Percentiles rank a stretch among this genome's conserved stretches.
These are phyloP conservation scores for Caenorhabditis latens DNA, from an alignment of 1,140 invertebrate genomes.

Conservation along the genomic window DNA sequence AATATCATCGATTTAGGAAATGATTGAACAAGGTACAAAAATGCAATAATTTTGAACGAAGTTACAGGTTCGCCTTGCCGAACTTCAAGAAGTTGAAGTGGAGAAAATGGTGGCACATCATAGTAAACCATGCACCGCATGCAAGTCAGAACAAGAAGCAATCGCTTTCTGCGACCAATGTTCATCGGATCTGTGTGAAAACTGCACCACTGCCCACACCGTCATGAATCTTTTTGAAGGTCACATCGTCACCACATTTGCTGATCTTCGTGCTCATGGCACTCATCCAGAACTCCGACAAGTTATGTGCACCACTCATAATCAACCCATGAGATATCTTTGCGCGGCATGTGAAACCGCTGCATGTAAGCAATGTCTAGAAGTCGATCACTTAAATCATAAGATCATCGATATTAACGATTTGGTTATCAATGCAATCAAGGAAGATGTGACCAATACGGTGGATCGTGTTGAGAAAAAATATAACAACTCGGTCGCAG, in stretches of 20 bases:
- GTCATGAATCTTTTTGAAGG: slow-evolving; percentile 82
- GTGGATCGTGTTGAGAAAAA: slow-evolving; percentile 44
- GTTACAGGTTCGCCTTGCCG: slow-evolving; percentile 53
- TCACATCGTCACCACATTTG: slow-evolving; percentile 64
- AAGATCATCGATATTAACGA: slow-evolving; percentile 62
- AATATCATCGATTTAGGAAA: too few relatives aligned
- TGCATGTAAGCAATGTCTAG: slow-evolving; percentile 60
- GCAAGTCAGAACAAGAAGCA: slow-evolving; percentile 82
- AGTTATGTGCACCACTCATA: slow-evolving; percentile 57
- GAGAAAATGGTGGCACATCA: slow-evolving; percentile 55
- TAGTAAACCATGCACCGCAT: slow-evolving; percentile 67
- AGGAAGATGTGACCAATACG: slow-evolving; percentile 42
- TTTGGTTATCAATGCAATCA: slow-evolving; percentile 45
- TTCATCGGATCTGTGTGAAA: slow-evolving; percentile 83
- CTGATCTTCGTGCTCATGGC: slow-evolving; percentile 45
- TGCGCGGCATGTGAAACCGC: slow-evolving; percentile 60
- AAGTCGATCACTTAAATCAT: slow-evolving; percentile 56
- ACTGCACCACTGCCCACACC: slow-evolving; percentile 92
- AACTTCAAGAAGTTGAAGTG: slow-evolving; percentile 50
- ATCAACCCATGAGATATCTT: slow-evolving; percentile 49
- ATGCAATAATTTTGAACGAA: too few relatives aligned
- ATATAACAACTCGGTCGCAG: slow-evolving; percentile 57
- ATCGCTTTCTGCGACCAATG: slow-evolving; percentile 82
- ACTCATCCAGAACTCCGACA: slow-evolving; percentile 17
- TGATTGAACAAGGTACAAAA: too few relatives aligned